Base-by-base conservation (phyloP, 1,140 invertebrate species). In the Zaprionus camerounensis region DNA sequence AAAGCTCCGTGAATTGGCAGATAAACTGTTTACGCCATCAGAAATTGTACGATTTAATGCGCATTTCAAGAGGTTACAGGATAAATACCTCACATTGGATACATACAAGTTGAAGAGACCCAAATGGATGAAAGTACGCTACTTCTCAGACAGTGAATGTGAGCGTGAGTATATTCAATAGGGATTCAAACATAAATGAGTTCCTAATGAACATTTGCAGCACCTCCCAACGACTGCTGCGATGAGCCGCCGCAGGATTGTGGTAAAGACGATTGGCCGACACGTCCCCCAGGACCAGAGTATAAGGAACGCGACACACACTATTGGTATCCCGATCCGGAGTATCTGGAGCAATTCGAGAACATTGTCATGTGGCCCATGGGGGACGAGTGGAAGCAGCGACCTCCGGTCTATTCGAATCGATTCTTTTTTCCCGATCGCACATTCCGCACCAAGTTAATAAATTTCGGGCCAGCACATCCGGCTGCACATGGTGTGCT, bases 401-500 rank as follows among this genome's bases (percentile, higher is more conserved):
- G 85, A 7, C 90, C 92, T 2, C 3, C 9, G 20, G 17, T 5
- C 2, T 91, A 76, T 24, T 34, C 44, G 24, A 7, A 70, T 71
- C 67, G 38, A 5, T 17, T 17, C 6, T 22, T n/a, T n/a, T 11
- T 44, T 38, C 66, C 76, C n/a, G 94, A 95, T 79, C 93, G 93
- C 44, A 91, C 91, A 20, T 93, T 96, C 46, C 93, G 94, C 70
- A 96, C 95, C 69, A 94, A 96, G 66, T 93, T 94, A 26, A 87
- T 98, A 5, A 98, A 97, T 88, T 97, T 97, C 93, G 97, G 97
- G 5, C 97, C 97, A 6, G 96, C 96, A 70, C 97, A 98, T 94
- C 97, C 97, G 55, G 97, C 97, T 36, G 97, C 97, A 77, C 97
- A 98, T 87, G 97, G 97, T 28, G 97, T 97, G 38, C 93, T 97